Conservation (phyloP, 2,888 invertebrate species). For the Eugnorisma glareosa region DNA sequence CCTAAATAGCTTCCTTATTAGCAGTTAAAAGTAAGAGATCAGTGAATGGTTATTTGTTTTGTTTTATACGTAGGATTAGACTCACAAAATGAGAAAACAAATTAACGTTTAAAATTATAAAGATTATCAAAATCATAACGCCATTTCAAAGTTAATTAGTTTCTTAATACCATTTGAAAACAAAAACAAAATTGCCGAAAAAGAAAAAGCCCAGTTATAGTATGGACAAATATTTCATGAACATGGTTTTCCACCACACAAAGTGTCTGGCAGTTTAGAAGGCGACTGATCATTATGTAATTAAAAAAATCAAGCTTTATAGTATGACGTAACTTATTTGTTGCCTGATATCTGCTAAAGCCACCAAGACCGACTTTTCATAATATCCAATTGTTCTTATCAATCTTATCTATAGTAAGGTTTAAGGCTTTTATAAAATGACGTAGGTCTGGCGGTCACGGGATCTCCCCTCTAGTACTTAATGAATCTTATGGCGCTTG, state of each 20-base stretch:
- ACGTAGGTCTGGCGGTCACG: no score
- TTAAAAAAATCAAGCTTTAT: no score
- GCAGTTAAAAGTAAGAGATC: slow-evolving; percentile 61
- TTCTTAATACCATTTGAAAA: background rate
- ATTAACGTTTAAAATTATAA: background rate
- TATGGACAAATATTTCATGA: background rate
- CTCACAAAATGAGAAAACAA: background rate
- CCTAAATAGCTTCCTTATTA: slow-evolving; percentile 46
- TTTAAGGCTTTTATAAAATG: no score
- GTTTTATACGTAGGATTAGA: slow-evolving; percentile 3
- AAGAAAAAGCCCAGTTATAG: background rate
- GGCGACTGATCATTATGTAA: no score
- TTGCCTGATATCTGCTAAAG: no score
- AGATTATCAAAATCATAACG: background rate
- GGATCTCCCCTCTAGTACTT: background rate
- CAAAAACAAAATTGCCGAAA: background rate
- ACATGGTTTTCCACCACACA: no score
- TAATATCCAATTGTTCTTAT: no score
- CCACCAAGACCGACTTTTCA: no score
- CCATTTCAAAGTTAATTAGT: background rate
- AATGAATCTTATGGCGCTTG: no score
- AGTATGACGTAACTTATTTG: no score
- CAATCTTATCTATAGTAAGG: no score
- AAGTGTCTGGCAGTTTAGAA: no score
- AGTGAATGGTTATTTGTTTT: slow-evolving; percentile 36